Evolutionary conservation across 2,888 invertebrate species (phyloP).

Genomic region (Ferdinandea cuprea): DNA sequence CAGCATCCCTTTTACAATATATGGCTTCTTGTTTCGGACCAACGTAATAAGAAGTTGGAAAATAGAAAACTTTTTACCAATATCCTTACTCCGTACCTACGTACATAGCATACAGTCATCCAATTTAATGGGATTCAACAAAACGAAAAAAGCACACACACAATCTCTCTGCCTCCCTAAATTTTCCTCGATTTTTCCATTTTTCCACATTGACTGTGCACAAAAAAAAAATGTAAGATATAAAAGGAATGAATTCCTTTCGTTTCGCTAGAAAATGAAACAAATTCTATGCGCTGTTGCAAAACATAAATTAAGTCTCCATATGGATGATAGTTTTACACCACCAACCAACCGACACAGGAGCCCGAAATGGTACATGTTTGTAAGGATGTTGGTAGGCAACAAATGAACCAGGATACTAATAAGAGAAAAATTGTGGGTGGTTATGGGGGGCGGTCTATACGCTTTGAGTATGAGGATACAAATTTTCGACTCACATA

Average conservation of each 20-base stretch:
- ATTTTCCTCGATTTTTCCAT: constrained; percentile 34
- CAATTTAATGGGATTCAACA: constrained; percentile 72
- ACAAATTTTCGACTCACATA: constrained; percentile 62
- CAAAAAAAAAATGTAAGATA: constrained; percentile 72
- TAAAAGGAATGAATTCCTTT: constrained; percentile 70
- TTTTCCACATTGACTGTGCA: constrained; percentile 56
- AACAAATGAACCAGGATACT: constrained; percentile 73
- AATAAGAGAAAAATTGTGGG: constrained; percentile 61
- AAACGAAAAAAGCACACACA: constrained; percentile 42
- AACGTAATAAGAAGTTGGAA: constrained; percentile 63
- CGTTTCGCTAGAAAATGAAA: constrained; percentile 77
- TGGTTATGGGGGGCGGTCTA: constrained; percentile 40
- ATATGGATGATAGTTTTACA: constrained; percentile 82
- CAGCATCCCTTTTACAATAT: constrained; percentile 60
- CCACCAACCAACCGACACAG: constrained; percentile 34
- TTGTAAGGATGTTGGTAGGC: constrained; percentile 58
- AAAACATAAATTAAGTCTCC: constrained; percentile 83
- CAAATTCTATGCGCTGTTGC: constrained; percentile 82
- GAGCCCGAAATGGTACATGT: constrained; percentile 3
- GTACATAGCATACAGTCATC: constrained; percentile 61
- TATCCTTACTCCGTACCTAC: constrained; percentile 54
- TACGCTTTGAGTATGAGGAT: constrained; percentile 34
- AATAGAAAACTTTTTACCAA: constrained; percentile 71
- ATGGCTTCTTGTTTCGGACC: constrained; percentile 61
- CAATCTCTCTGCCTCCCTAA: not conserved